phyloP scores from a whole-genome alignment of 1,140 invertebrate species.

The Probaryconus sp. region DNA sequence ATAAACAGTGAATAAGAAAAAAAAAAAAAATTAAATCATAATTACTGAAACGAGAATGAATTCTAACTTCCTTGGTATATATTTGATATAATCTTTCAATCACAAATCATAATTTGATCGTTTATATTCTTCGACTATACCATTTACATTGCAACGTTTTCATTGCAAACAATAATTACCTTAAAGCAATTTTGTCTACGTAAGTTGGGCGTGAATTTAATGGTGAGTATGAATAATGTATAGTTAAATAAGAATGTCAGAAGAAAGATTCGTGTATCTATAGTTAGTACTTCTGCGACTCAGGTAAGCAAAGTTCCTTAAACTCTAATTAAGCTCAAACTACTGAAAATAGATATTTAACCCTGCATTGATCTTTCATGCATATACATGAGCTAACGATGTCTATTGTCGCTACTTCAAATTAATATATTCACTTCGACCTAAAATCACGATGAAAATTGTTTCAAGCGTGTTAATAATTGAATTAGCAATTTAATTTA shows the following conservation, averaged over 20 bases:
- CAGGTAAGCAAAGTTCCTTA: conserved; percentile 41
- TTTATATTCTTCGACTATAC: no score
- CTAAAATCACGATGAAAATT: conserved; percentile 34
- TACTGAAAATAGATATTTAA: conserved; percentile 49
- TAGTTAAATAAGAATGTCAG: conserved; percentile 1
- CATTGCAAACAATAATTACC: no score
- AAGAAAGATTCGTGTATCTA: conserved; percentile 2
- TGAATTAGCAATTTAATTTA: conserved; percentile 33
- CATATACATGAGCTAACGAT: conserved; percentile 48
- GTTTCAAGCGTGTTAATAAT: conserved; percentile 37
- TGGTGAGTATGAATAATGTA: conserved; percentile 9
- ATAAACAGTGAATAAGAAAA: no score
- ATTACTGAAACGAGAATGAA: no score
- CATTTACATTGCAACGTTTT: no score
- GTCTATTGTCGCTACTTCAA: conserved; percentile 42
- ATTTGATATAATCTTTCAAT: no score
- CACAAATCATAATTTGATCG: no score
- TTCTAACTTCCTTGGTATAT: no score
- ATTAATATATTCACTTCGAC: conserved; percentile 41
- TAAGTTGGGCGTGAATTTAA: no score
- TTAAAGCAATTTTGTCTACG: no score
- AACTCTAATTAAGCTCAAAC: conserved; percentile 45
- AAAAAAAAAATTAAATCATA: no score
- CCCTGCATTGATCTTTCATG: conserved; percentile 45
- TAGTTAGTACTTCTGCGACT: conserved; percentile 16